Conservation (phyloP, 2,113 vertebrate species). For the Hydrolagus affinis region DNA sequence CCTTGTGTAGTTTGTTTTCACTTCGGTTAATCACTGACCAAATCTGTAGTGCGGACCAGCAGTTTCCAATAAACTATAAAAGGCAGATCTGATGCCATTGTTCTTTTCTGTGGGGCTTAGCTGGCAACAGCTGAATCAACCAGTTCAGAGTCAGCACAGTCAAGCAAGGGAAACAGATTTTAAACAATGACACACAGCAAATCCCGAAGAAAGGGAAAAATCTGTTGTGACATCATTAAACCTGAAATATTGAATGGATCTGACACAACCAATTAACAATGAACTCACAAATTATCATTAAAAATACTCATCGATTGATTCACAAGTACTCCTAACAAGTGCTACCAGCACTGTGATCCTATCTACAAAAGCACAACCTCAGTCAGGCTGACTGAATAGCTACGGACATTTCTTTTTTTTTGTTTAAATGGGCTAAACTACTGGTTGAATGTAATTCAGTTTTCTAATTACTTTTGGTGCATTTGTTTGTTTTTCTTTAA, state of each 20-base stretch:
- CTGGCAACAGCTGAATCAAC: constrained; percentile 92
- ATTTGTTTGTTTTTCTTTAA: constrained; percentile 43
- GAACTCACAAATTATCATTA: constrained; percentile 21
- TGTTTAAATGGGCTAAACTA: not conserved
- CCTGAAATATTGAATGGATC: constrained; percentile 24
- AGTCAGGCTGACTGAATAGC: not conserved
- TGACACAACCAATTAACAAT: constrained; percentile 26
- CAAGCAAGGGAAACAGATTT: constrained; percentile 51
- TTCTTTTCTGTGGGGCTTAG: constrained; percentile 82
- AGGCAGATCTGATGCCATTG: constrained; percentile 90
- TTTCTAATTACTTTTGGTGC: constrained; percentile 40
- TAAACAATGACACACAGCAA: not conserved
- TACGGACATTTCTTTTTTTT: not conserved
- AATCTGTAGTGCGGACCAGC: constrained; percentile 83
- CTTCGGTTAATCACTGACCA: constrained; percentile 90
- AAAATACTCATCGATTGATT: constrained; percentile 8
- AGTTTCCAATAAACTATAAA: constrained; percentile 95
- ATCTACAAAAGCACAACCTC: not conserved
- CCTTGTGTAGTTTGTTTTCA: constrained; percentile 95
- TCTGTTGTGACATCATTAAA: constrained; percentile 79
- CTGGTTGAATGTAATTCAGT: not conserved
- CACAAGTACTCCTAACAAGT: not conserved
- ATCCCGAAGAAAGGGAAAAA: constrained; percentile 46
- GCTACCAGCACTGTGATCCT: constrained; percentile 12
- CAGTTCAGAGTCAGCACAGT: constrained; percentile 83